Evolutionary conservation across 35 echinoderm and acorn worm species (phyloP), one percentile per base, ranked within the genome.

Genomic region (Heliocidaris tuberculata): DNA sequence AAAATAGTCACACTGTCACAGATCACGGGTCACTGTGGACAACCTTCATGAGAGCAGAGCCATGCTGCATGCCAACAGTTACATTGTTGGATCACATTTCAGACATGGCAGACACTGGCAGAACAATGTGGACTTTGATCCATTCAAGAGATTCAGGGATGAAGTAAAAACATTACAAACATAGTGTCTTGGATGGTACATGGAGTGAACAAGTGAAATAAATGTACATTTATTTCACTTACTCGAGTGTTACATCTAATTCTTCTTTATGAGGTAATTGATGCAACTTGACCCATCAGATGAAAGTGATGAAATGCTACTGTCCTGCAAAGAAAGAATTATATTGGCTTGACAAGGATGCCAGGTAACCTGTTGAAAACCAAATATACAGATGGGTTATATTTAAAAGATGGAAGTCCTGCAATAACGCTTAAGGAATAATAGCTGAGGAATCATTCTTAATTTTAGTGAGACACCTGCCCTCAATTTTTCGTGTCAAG

Each of bases 31-130:
- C 47, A 97, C 95, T n/a, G 56, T 59, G 24, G 95, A 96, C 31
- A 99, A 99, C 86, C 93, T 99, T 12, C 50, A 89, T n/a, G 86
- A 97, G 30, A 97, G 95, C 87, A 94, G 97, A 30, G 87, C 70
- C 35, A 86, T 88, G 24, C 65, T 78, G 7, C 65, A 78, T 78
- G 98, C 98, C 9, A 97, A 95, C 71, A 96, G 92, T 49, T 93
- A 96, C 93, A 99, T 99, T 85, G 96, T 99, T 30, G 98, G 98
- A 21, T 99, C 98, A 15, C 95, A 97, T 49, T 99, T 99, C 48
- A 99, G 97, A 90, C 87, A 94, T 24, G 91, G 95, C 21, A 94
- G 95, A 17, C 50, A 93, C 15, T 99, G 98, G 98, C 78, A 65
- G 30, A 94, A 96, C 85, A 93, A 97, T 56, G 94, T 97, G 3